Evolutionary conservation across 1,140 invertebrate species (phyloP), one percentile per base, ranked within the genome.

Genomic region (Berghia stephanieae): DNA sequence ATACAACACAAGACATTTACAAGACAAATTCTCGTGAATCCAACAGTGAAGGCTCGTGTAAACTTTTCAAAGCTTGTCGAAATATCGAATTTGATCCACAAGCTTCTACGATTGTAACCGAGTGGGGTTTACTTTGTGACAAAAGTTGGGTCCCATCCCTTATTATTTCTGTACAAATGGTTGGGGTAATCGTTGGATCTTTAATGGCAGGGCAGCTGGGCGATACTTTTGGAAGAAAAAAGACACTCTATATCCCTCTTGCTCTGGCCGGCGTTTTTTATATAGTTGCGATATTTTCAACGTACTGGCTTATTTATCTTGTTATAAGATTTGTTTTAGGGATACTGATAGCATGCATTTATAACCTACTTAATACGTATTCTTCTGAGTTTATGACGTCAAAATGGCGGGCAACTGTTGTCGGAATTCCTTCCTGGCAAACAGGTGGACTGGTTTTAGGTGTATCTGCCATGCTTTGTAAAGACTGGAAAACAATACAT

Each of bases 41-140:
- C n/a, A n/a, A n/a, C n/a, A n/a, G n/a, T n/a, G n/a, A n/a, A n/a
- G n/a, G n/a, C n/a, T n/a, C n/a, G n/a, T n/a, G n/a, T n/a, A n/a
- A n/a, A n/a, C n/a, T n/a, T n/a, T n/a, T n/a, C n/a, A n/a, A n/a
- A n/a, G n/a, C n/a, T n/a, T n/a, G n/a, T n/a, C n/a, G n/a, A n/a
- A n/a, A n/a, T n/a, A n/a, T n/a, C n/a, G n/a, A n/a, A n/a, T n/a
- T n/a, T n/a, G n/a, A n/a, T n/a, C n/a, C n/a, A 31, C 18, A 31
- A 10, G 10, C 57, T 10, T 63, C 57, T 8, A 63, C 57, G 8
- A 31, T 63, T 8, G 27, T 27, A 10, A 63, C 57, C 8, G 57
- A 82, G 79, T 82, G 78, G 78, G 42, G 78, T 69, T 69, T 82
- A n/a, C 44, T 82, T 5, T 82, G 81, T 67, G 68, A 78, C 8